Evolutionary conservation across 2,113 vertebrate species (phyloP).

Genomic region (Catharus fuscescens): DNA sequence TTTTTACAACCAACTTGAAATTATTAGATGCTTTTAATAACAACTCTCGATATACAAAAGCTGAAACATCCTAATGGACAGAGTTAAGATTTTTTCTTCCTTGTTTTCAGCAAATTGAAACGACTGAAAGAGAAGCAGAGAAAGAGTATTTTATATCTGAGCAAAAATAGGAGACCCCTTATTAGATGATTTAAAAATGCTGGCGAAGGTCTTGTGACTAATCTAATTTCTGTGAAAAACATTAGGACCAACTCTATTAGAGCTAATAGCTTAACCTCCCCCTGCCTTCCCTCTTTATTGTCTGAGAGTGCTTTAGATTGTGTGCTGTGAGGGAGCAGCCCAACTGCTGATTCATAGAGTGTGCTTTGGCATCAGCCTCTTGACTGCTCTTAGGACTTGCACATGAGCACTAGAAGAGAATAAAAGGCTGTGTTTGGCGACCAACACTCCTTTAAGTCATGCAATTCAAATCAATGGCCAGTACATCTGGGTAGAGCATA

Average conservation of each 20-base stretch:
- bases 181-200: background rate
- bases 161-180: background rate
- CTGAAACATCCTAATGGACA: background rate
- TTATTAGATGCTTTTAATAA: background rate
- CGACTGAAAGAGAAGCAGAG: background rate
- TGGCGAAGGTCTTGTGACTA: background rate
- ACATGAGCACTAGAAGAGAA: background rate
- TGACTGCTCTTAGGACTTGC: background rate
- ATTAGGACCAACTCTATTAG: background rate
- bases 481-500: background rate
- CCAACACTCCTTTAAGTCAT: background rate
- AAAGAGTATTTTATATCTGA: background rate
- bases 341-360: background rate
- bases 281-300: background rate
- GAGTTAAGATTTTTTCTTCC: background rate
- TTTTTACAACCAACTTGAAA: background rate
- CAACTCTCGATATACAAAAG: background rate
- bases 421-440: background rate
- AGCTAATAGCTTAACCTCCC: background rate
- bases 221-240: background rate
- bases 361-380: background rate
- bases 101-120: background rate
- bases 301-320: background rate
- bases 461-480: background rate
- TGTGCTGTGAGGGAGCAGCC: background rate